Base-by-base conservation (phyloP, 2,888 invertebrate genomes). In the Pyrochroa serraticornis region DNA sequence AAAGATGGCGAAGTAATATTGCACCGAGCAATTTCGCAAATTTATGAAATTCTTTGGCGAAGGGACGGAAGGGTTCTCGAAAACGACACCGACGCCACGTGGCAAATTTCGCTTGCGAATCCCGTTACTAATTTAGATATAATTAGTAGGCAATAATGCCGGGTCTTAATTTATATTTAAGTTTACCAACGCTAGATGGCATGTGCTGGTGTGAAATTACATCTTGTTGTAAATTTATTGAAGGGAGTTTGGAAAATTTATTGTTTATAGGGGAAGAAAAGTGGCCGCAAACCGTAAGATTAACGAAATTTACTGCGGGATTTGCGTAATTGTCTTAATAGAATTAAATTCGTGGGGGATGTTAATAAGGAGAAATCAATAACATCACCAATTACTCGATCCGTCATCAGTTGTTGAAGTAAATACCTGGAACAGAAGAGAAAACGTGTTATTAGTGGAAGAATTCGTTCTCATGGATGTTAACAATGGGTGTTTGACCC, bases 131-230 rank as follows among this genome's bases (percentile, higher is more conserved):
- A 68, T 70, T 70, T 64, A 66, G 62, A 57, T 63, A 62, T 64
- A 70, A 70, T 70, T 70, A 70, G 68, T 67, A 64, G 65, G 66
- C 66, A 67, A 67, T 70, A 70, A 63, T 66, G 66, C n/a, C 63
- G 65, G 64, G 65, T 57, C 63, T 66, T 67, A 70, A 70, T 68
- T 70, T 65, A 70, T 65, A 64, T 68, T 61, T 65, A 63, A 64
- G 58, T 58, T 60, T 44, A 2, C 22, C 22, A 22, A 22, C 22
- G 46, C 51, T 51, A 58, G 51, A 50, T 58, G 43, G 38, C 66
- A 63, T 64, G 55, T 63, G 66, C 60, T 66, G 62, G 66, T 58
- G 58, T 66, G 64, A 66, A 66, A 66, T 66, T 66, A 64, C 61
- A 66, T 63, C 62, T 58, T 39, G 47, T 35, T 33, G 35, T 49